Evolutionary conservation across 2,113 vertebrate species (phyloP).

Genomic region (Nesoenas mayeri): DNA sequence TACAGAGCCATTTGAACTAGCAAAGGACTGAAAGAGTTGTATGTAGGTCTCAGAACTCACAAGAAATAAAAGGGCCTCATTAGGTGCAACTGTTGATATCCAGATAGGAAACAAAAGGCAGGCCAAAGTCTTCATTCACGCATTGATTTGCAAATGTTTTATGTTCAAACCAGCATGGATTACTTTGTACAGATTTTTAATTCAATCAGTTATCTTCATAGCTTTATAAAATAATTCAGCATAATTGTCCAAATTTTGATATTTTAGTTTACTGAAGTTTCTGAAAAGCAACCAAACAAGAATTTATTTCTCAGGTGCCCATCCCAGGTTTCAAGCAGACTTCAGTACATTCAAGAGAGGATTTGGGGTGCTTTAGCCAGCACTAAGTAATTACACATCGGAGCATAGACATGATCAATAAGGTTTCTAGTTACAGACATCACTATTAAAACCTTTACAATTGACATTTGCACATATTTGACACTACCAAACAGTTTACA

Average conservation of each 20-base stretch:
- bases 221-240: neutral
- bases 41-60: neutral
- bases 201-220: neutral
- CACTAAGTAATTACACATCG: neutral
- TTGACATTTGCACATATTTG: constrained; percentile 17
- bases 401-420: neutral
- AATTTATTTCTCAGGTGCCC: neutral
- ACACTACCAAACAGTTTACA: neutral
- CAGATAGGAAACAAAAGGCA: neutral
- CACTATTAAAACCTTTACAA: constrained; percentile 38
- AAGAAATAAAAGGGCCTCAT: neutral
- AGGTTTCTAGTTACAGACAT: neutral
- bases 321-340: neutral
- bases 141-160: neutral
- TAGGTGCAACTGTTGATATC: neutral
- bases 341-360: neutral
- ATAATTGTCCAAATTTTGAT: neutral
- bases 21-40: neutral
- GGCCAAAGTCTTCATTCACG: neutral
- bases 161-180: neutral
- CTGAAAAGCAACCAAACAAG: neutral
- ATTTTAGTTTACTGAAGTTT: neutral
- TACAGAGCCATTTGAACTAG: neutral
- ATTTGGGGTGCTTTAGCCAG: neutral
- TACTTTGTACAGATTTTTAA: neutral